Evolutionary conservation across 2,888 invertebrate genomes (phyloP).

Genomic region (Chloroclystis v-ata): DNA sequence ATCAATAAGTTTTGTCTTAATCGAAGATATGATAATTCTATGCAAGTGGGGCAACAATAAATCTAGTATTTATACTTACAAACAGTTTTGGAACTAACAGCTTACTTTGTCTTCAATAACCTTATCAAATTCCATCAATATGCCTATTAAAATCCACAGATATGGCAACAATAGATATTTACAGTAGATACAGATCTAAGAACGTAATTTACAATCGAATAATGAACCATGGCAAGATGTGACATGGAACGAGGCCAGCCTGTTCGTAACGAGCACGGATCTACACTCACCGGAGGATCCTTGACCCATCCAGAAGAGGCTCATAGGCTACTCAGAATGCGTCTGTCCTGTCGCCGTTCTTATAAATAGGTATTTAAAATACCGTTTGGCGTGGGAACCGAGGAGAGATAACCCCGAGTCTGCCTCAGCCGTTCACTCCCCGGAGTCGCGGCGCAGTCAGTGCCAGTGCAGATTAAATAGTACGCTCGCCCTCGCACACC

Average conservation of each 20-base stretch:
- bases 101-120: neutral
- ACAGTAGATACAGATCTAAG: slow-evolving; percentile 28
- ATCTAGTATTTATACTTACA: too few species aligned
- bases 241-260: slow-evolving; percentile 65
- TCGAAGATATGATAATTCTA: too few species aligned
- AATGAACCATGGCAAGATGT: slow-evolving; percentile 60
- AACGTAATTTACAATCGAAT: slow-evolving; percentile 44
- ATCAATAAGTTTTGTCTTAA: neutral
- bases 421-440: slow-evolving; percentile 44
- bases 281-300: slow-evolving; percentile 71
- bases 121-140: slow-evolving; percentile 7
- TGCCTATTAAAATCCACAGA: slow-evolving; percentile 14
- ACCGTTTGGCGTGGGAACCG: slow-evolving; percentile 74
- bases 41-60: too few species aligned
- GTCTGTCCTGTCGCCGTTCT: slow-evolving; percentile 70
- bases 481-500: slow-evolving; percentile 2
- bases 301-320: slow-evolving; percentile 78
- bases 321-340: slow-evolving; percentile 75
- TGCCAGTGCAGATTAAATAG: slow-evolving; percentile 10
- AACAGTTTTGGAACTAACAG: neutral
- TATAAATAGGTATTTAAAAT: slow-evolving; percentile 77
- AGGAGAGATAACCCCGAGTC: slow-evolving; percentile 62
- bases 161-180: slow-evolving; percentile 27
- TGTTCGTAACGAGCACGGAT: slow-evolving; percentile 57
- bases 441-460: slow-evolving; percentile 33